Evolutionary conservation across 2,797 vertebrate species (phyloP).

Genomic region (Enteromius thamalakanensis): DNA sequence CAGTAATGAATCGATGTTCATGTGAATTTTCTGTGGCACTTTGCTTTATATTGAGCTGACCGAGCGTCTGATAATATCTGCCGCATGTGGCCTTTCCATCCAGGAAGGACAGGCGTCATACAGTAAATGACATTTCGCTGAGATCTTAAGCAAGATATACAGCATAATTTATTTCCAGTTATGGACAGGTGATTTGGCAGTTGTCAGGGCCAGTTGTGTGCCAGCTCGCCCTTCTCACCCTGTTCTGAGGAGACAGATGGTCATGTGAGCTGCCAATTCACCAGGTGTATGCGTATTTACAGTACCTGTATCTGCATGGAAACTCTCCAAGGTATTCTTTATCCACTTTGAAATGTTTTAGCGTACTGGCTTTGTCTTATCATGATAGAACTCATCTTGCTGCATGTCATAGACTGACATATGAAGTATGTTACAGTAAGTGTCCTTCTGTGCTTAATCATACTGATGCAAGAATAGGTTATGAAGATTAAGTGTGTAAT

Average conservation of each 20-base stretch:
- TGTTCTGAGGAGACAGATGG: slow-evolving; percentile 44
- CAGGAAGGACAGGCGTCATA: neutral
- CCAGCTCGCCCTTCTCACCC: slow-evolving; percentile 2
- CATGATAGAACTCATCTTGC: neutral
- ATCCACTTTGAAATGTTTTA: slow-evolving; percentile 19
- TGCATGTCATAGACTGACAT: neutral
- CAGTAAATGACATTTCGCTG: slow-evolving; percentile 26
- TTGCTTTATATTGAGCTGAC: slow-evolving; percentile 16
- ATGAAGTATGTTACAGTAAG: neutral
- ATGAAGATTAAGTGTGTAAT: neutral
- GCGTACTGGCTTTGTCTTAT: neutral
- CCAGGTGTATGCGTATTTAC: neutral
- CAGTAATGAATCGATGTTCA: slow-evolving; percentile 19
- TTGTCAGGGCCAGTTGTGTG: slow-evolving; percentile 23
- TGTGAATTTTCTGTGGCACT: slow-evolving; percentile 6
- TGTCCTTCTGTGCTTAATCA: neutral
- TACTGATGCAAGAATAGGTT: neutral
- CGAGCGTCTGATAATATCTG: neutral
- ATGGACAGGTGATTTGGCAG: slow-evolving; percentile 34
- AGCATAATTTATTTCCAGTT: slow-evolving; percentile 13
- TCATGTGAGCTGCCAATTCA: slow-evolving; percentile 42
- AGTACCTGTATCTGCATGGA: neutral
- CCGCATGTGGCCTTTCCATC: slow-evolving; percentile 12
- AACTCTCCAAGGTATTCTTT: slow-evolving; percentile 19
- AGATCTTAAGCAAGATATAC: slow-evolving; percentile 41